Conservation (phyloP, 2,888 invertebrate genomes). For the Dicycla oo region DNA sequence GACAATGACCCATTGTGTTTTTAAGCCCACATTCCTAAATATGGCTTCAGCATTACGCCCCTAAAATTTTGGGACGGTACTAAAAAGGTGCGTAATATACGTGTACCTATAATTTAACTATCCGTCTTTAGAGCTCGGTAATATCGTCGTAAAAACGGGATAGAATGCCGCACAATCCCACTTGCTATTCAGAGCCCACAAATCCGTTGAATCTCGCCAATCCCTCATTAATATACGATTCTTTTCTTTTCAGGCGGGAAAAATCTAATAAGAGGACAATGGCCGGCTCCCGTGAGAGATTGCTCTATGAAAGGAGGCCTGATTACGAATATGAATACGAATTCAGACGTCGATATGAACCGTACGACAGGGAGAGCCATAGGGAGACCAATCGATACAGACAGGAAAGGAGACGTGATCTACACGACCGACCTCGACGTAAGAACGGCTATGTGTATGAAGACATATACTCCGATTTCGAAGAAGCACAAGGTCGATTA, state of each 20-base stretch:
- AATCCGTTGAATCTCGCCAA: slow-evolving; percentile 64
- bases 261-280: slow-evolving; percentile 78
- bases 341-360: slow-evolving; percentile 75
- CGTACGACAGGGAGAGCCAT: slow-evolving; percentile 66
- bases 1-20: slow-evolving; percentile 60
- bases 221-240: slow-evolving; percentile 72
- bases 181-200: slow-evolving; percentile 55
- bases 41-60: slow-evolving; percentile 40
- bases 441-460: slow-evolving; percentile 88
- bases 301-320: slow-evolving; percentile 82
- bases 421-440: slow-evolving; percentile 76
- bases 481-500: slow-evolving; percentile 86
- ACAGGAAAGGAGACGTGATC: slow-evolving; percentile 70
- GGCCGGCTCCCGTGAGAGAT: slow-evolving; percentile 86
- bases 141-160: slow-evolving; percentile 52
- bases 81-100: slow-evolving; percentile 50
- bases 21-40: slow-evolving; percentile 50
- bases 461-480: slow-evolving; percentile 88
- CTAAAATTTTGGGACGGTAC: slow-evolving; percentile 38
- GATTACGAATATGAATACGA: slow-evolving; percentile 80
- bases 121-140: slow-evolving; percentile 49
- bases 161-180: slow-evolving; percentile 38
- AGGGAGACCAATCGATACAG: slow-evolving; percentile 70
- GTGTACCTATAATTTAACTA: slow-evolving; percentile 56
- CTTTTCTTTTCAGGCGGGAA: slow-evolving; percentile 77